phyloP scores from a whole-genome alignment of 2,888 invertebrate genomes.

The Timema podura region DNA sequence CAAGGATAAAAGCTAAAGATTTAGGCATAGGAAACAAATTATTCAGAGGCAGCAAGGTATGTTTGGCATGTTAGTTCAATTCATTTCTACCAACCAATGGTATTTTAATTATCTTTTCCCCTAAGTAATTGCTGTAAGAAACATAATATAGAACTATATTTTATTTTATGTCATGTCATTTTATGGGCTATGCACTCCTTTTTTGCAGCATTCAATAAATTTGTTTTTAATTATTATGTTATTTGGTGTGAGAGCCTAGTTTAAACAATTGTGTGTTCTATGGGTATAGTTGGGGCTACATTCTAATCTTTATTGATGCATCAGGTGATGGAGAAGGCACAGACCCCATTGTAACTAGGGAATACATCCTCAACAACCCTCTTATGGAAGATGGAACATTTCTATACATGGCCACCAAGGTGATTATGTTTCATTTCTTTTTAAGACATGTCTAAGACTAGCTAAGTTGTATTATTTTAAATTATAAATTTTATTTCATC shows the following conservation, averaged over 20 bases:
- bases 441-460: not conserved
- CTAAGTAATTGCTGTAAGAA: too few species aligned
- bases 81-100: too few species aligned
- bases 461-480: not conserved
- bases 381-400: constrained; percentile 52
- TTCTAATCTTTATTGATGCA: constrained; percentile 23
- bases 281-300: not conserved
- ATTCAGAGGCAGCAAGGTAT: too few species aligned
- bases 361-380: constrained; percentile 48
- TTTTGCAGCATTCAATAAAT: too few species aligned
- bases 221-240: not conserved
- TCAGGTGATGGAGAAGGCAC: constrained; percentile 43
- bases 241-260: not conserved
- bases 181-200: too few species aligned
- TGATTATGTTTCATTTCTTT: constrained; percentile 35
- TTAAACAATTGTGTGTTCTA: not conserved
- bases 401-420: constrained; percentile 54
- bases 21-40: too few species aligned
- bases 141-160: too few species aligned
- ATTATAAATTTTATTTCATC: not conserved
- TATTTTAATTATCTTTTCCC: too few species aligned
- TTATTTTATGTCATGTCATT: too few species aligned
- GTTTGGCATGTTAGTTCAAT: too few species aligned
- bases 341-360: constrained; percentile 43
- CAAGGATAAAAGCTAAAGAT: too few species aligned